Percentiles rank a stretch among this genome's conserved stretches.
These are phyloP conservation scores for Fratercula arctica DNA, from an alignment of 2,797 vertebrate genomes.

Conservation along the genomic window DNA sequence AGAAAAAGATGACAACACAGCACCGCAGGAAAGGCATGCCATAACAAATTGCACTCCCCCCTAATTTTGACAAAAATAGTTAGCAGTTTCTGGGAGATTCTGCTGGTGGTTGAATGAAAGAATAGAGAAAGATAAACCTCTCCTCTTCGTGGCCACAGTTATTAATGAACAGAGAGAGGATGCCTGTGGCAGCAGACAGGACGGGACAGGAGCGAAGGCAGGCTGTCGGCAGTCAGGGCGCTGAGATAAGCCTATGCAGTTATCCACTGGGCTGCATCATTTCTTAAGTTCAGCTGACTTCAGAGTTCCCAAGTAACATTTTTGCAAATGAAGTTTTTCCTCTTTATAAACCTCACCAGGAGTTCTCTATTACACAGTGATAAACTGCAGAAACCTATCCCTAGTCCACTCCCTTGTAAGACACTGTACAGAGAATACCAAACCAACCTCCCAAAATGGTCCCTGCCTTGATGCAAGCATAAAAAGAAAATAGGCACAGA, in stretches of 20 bases:
- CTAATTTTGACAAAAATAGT: neutral
- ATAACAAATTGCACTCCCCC: accelerated
- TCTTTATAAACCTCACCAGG: neutral
- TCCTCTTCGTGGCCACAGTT: neutral
- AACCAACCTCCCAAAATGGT: accelerated
- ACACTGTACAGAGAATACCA: neutral
- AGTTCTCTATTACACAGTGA: neutral
- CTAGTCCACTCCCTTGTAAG: neutral
- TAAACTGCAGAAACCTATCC: neutral
- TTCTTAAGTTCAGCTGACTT: neutral
- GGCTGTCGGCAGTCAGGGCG: neutral
- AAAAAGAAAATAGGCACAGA: neutral
- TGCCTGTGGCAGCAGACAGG: neutral
- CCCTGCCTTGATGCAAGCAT: neutral
- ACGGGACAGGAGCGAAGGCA: neutral
- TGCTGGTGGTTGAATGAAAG: neutral
- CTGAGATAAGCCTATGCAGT: neutral
- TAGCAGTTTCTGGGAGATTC: neutral
- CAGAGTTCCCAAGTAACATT: neutral
- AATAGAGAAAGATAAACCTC: neutral
- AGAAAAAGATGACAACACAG: neutral
- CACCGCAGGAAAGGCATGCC: neutral
- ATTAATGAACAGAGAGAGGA: neutral
- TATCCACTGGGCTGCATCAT: neutral
- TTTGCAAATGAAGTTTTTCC: neutral